A percentile compares a stretch with the other conserved stretches of the same genome.
Evolutionary conservation across 2,113 vertebrate genomes (phyloP).

Genomic region (Catagonus wagneri): DNA sequence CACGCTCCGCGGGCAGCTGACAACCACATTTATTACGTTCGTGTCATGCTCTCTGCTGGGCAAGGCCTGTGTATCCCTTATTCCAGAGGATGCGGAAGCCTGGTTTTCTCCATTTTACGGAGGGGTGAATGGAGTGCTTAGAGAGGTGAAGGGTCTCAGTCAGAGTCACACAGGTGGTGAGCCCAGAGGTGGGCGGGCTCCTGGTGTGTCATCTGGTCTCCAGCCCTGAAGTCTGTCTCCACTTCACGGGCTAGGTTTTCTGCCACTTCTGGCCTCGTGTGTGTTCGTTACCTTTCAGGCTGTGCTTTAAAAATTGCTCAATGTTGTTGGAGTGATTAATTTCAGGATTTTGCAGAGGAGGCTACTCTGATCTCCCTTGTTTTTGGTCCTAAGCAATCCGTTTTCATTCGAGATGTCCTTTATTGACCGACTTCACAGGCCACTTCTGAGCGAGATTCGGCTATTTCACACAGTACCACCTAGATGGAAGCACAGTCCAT

Average conservation of each 20-base stretch:
- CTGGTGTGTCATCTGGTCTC: neutral
- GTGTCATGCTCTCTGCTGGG: neutral
- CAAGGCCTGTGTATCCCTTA: neutral
- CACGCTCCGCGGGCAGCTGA: neutral
- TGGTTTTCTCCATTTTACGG: neutral
- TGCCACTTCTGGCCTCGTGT: neutral
- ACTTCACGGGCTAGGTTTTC: rapidly evolving
- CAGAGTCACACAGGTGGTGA: neutral
- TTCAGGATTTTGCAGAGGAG: neutral
- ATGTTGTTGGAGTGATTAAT: neutral
- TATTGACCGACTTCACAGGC: neutral
- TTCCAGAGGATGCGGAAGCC: neutral
- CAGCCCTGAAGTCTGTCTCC: neutral
- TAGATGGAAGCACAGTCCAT: neutral
- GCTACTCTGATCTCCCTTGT: neutral
- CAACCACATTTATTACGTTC: neutral
- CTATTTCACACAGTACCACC: conserved; percentile 7
- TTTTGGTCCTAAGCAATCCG: neutral
- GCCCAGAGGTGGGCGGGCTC: neutral
- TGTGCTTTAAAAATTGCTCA: neutral
- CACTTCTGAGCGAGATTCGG: neutral
- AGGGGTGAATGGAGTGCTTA: neutral
- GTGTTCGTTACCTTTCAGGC: neutral
- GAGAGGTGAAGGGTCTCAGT: neutral
- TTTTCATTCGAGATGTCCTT: neutral